Evolutionary conservation across 2,888 invertebrate species (phyloP), one percentile per base, ranked within the genome.

Genomic region (Drosophila nigritarsus): DNA sequence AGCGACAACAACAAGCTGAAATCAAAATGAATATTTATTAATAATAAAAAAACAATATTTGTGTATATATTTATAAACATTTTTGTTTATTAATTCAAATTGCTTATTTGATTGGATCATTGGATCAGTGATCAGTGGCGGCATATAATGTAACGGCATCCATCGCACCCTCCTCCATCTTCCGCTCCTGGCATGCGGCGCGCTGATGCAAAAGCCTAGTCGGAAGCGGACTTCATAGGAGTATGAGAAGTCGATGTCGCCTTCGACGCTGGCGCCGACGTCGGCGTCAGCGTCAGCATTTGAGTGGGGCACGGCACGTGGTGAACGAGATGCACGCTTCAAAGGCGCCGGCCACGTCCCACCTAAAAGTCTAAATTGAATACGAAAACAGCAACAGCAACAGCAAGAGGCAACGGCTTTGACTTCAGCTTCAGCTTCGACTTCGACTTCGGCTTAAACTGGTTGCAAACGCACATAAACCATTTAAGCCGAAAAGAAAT

Each of bases 391-490:
- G 75, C 72, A 55, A 72, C 59, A 75, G 75, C 72, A 55, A 59
- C 51, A 51, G 53, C 63, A 55, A 66, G 61, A 69, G 69, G 69
- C 72, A 68, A 62, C 53, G 36, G 59, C 60, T 49, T 6, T 29
- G 30, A 24, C 36, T n/a, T 6, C 0, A 4, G 29, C 53, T 53
- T 53, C 34, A 11, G 8, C 54, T 56, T 53, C 71, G 49, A 79
- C 78, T 72, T 80, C 54, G 27, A 18, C 42, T 60, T 53, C 71
- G 49, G 82, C 74, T 72, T 80, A 90, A 90, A 87, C 87, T 83
- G 89, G 89, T 88, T 88, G 89, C 89, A 86, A 82, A 90, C 87
- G 86, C 83, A 87, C 86, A 87, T 86, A 90, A 90, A 86, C 90
- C 87, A 87, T 87, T 87, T 90, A 90, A 87, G 87, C 87, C 87